Conservation (phyloP, 2,888 invertebrate genomes). For the Drosophila prostipennis region DNA sequence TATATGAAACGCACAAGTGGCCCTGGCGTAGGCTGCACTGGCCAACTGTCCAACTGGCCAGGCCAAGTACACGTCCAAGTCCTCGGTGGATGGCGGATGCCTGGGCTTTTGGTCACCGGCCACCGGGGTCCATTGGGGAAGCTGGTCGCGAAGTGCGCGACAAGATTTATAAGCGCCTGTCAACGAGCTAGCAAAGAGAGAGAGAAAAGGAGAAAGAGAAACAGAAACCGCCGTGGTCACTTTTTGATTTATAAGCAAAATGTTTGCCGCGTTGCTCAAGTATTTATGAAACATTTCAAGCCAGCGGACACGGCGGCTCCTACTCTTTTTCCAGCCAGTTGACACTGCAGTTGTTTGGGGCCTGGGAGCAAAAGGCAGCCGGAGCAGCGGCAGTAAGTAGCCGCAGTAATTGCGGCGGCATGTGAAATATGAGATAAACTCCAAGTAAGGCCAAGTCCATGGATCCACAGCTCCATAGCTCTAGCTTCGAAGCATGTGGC, state of each 20-base stretch:
- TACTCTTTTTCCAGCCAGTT: constrained; percentile 71
- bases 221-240: constrained; percentile 59
- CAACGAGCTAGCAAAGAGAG: constrained; percentile 56
- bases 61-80: constrained; percentile 2
- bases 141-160: constrained; percentile 69
- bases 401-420: constrained; percentile 79
- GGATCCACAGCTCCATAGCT: constrained; percentile 31
- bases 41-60: constrained; percentile 15
- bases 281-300: constrained; percentile 81
- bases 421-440: constrained; percentile 80
- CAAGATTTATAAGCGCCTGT: constrained; percentile 81
- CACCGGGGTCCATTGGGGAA: constrained; percentile 35
- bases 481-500: constrained; percentile 70
- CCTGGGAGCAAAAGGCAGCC: constrained; percentile 51
- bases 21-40: constrained; percentile 36
- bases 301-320: constrained; percentile 62
- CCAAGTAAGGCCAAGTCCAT: constrained; percentile 69
- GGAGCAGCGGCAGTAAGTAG: constrained; percentile 35
- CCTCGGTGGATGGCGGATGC: constrained; percentile 2
- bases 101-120: constrained; percentile 14
- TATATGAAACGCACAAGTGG: constrained; percentile 75
- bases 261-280: constrained; percentile 69
- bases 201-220: constrained; percentile 27
- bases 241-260: constrained; percentile 82
- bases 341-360: constrained; percentile 58